Evolutionary conservation across 2,888 invertebrate genomes (phyloP), one percentile per base, ranked within the genome.

Genomic region (Hipparchia semele): DNA sequence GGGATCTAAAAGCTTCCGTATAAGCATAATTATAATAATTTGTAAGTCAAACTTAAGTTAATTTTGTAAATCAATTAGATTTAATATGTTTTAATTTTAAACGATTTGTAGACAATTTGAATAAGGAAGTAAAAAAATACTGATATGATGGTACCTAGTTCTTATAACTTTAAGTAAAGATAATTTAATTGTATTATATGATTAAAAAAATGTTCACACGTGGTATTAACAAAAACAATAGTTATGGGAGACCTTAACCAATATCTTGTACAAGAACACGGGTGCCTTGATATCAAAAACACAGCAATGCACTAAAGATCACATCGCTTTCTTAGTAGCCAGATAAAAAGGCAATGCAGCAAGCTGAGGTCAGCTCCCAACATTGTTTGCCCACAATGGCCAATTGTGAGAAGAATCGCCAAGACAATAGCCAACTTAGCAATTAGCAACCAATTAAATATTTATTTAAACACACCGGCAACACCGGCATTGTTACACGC

Each of bases 391-490:
- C 84, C 80, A 94, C 93, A 94, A 94, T 92, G 85, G 91, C 90
- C 90, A 88, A 92, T 93, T 93, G 93, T 92, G 90, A 86, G 90
- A 92, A 90, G 90, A 90, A 88, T 87, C 86, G 81, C 84, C 84
- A 75, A 82, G 85, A 93, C 92, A 93, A 93, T 93, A 84, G 84
- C 80, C 83, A 79, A 85, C 84, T 87, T 86, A 84, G 89, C 90
- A 92, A 93, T 94, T 93, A 93, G 88, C 84, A 84, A 82, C 86
- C 85, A 92, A 91, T 92, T 92, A 91, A 88, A 90, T 90, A 90
- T 91, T 89, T 91, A 87, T 84, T 85, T 80, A 74, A 76, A 82
- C 83, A 80, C 81, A 80, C 79, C 79, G 12, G 65, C 65, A 53
- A 65, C 65, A 23, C 23, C 23, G 13, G 84, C 84, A 84, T 87